These are phyloP conservation scores for Pedetes capensis DNA, from an alignment of 2,113 vertebrate species.

Conservation along the genomic window DNA sequence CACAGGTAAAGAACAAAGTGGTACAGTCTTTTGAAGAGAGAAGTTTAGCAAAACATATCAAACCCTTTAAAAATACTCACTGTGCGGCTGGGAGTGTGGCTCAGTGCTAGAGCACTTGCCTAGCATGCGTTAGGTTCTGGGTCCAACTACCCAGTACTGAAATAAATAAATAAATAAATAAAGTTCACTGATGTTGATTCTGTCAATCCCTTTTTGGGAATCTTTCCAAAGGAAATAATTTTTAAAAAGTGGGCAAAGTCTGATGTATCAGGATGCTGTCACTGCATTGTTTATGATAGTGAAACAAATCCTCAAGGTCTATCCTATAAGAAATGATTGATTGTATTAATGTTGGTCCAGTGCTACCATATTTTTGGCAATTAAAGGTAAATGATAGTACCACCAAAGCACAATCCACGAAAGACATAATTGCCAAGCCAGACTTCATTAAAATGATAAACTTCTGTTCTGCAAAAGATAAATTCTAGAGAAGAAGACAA, in stretches of 20 bases:
- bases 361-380: not conserved
- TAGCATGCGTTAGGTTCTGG: too few relatives aligned
- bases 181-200: too few relatives aligned
- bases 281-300: not conserved
- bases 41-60: slow-evolving; percentile 12
- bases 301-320: not conserved
- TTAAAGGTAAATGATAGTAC: not conserved
- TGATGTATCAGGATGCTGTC: not conserved
- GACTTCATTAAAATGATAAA: not conserved
- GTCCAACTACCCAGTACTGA: too few relatives aligned
- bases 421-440: not conserved
- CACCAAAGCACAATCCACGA: not conserved
- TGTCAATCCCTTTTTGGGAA: not conserved
- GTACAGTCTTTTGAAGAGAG: not conserved
- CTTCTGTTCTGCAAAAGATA: not conserved
- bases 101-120: too few relatives aligned
- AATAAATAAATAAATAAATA: too few relatives aligned
- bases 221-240: not conserved
- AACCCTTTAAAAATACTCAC: not conserved
- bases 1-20: not conserved
- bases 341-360: not conserved
- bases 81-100: too few relatives aligned
- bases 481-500: not conserved
- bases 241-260: not conserved
- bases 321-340: not conserved